Base-by-base conservation (phyloP, 2,113 vertebrate species). In the Tor tambroides region DNA sequence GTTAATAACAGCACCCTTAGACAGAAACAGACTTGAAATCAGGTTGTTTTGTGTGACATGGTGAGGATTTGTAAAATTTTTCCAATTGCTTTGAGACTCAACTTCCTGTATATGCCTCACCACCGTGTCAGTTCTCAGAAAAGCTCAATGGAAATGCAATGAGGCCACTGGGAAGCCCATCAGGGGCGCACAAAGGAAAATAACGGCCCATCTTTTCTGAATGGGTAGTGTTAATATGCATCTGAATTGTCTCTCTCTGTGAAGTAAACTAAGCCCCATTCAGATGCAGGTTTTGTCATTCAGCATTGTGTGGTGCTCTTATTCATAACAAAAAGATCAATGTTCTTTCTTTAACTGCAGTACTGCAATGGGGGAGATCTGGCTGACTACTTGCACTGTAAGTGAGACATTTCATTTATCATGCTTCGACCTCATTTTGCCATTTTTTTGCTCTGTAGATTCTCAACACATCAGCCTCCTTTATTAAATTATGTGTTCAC, bases 311-410 rank as follows among this genome's bases (percentile, higher is more conserved):
- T 69, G 30, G 21, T 15, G 38, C 56, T 65, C 75, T 87, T 6
- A 78, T 90, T 85, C 90, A 83, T 49, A 54, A 3, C 87, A 87
- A 84, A 19, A 74, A 91, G 65, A 87, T 77, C 81, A 61, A 79
- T 72, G 35, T 14, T 49, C 11, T 69, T 61, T 51, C 30, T 80
- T n/a, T 86, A 0, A 59, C 82, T 90, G 49, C 87, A 99, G 98
- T 99, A 99, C 92, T 99, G 98, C 91, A 99, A 99, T 1, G 98
- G 98, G 2, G 98, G 98, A 10, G 98, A 99, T 93, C 96, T 99
- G 84, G 98, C 98, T 2, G 98, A 99, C 92, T 99, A 99, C 91
- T 94, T 99, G 87, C 98, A 99, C 92, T 95, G 98, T 99, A 95
- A 97, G 98, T 97, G 49, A 10, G 11, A 35, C 28, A 74, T 56